These are phyloP conservation scores for Ataeniobius toweri DNA, from an alignment of 2,797 vertebrate genomes.

Conservation along the genomic window DNA sequence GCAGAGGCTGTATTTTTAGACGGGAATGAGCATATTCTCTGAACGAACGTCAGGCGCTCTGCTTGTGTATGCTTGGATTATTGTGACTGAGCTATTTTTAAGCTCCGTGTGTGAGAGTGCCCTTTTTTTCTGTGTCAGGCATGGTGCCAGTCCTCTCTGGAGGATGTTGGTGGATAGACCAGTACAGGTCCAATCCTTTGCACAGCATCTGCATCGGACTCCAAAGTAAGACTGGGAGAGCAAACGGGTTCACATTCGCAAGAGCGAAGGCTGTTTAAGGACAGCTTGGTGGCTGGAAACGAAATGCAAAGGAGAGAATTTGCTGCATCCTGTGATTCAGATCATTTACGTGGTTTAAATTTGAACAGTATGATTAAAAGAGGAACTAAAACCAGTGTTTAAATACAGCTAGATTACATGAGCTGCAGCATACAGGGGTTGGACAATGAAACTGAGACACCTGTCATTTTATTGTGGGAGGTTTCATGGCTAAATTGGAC, in stretches of 20 bases:
- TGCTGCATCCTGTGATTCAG: background rate
- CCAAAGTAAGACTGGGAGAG: constrained; percentile 24
- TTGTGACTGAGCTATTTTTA: constrained; percentile 79
- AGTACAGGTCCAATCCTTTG: constrained; percentile 36
- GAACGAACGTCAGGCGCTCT: constrained; percentile 71
- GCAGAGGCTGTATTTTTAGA: constrained; percentile 74
- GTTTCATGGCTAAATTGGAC: too few species aligned
- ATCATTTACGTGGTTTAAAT: constrained; percentile 13
- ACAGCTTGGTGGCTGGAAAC: background rate
- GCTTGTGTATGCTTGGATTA: constrained; percentile 79
- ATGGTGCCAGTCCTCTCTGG: constrained; percentile 58
- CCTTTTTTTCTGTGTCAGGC: constrained; percentile 78
- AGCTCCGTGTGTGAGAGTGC: constrained; percentile 50
- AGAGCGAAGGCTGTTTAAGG: background rate
- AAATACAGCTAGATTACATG: background rate
- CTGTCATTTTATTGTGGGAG: too few species aligned
- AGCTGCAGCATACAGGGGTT: background rate
- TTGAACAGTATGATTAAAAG: constrained; percentile 1
- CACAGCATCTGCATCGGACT: constrained; percentile 50
- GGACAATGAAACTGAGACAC: too few species aligned
- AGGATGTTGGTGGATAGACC: constrained; percentile 51
- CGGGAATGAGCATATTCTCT: constrained; percentile 76
- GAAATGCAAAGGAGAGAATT: constrained; percentile 7
- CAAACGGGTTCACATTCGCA: constrained; percentile 12
- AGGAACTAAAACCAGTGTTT: background rate